Base-by-base conservation (phyloP, 2,797 vertebrate species). In the Crenichthys baileyi region DNA sequence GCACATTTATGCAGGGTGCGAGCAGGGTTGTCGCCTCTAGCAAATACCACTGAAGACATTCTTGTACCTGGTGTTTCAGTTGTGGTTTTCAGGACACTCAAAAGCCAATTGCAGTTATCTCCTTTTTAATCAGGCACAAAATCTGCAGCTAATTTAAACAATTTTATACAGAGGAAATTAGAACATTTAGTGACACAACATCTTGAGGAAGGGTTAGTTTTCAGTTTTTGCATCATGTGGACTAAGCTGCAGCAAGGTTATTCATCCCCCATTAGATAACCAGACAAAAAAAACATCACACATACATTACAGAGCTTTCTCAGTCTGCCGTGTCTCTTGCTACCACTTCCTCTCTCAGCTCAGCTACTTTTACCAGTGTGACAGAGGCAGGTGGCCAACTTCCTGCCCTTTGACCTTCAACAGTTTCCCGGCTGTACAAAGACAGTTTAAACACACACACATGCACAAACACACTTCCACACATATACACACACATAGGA, bases 381-480 rank as follows among this genome's bases (percentile, higher is more conserved):
- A 95, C 93, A 92, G 94, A 94, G 92, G 93, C 94, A 95, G 94
- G 94, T 95, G 94, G 94, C 94, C 93, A 91, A 94, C 92, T 94
- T 95, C 92, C 93, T 95, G 93, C 93, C 92, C 94, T 94, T 93
- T 95, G 93, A 94, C 94, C 93, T 93, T 94, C 82, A 94, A 91
- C 85, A 89, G 89, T 91, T 93, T 89, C 91, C 89, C 85, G 48
- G 79, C 88, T 87, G 92, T 87, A 91, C 88, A 88, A 82, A 90
- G 88, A 87, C 89, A 90, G 89, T 76, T 74, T 77, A 88, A 83
- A 85, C 81, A 87, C 86, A 82, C 83, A 86, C 53, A 61, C 80
- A 82, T 48, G 56, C 63, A 71, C 65, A 80, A 71, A 79, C 84
- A 80, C 84, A 79, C 76, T 24, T 55, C 7, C 73, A 73, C 72